Evolutionary conservation across 2,888 invertebrate species (phyloP), one percentile per base, ranked within the genome.

Genomic region (Drosophila anomalipes): DNA sequence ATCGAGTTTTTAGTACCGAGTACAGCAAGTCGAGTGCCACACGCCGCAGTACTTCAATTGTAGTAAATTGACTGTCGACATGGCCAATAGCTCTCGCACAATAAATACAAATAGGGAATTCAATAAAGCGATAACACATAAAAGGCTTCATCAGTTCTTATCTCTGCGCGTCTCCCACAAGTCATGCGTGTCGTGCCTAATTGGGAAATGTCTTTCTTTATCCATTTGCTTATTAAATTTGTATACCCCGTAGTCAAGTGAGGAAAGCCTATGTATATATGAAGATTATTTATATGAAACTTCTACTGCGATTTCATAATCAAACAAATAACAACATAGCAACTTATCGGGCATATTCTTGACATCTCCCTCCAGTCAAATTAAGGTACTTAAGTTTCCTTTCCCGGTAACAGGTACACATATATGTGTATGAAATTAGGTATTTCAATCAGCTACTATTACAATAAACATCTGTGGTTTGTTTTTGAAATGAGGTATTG

Each of bases 21-120:
- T 19, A 39, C 30, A 26, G 22, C 51, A 16, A 37, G 28, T 64
- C 44, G 26, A 78, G 56, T 64, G 63, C 22, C 39, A n/a, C 28
- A 39, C 37, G 63, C 41, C 41, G 56, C 63, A 67, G 10, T 71
- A 63, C 74, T 53, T 53, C 73, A 60, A 66, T 52, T 71, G 59
- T 67, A 63, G 56, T 56, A 63, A 73, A 14, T 26, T 47, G 47
- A 53, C 4, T 37, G 57, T 14, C 22, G 56, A 61, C 70, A 53
- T 39, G 54, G 28, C 39, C 41, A 37, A 22, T 32, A 28, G 37
- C 10, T 56, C 37, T 26, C 5, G 14, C 35, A 52, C 16, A 10
- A 26, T 14, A 41, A 16, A 37, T 33, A 44, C 44, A 52, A 44
- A 58, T 37, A 32, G 26, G 6, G 44, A 58, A 52, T 59, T 53